Evolutionary conservation across 37 sponge, comb jelly and placozoan genomes (phyloP), one percentile per base, ranked within the genome.

Genomic region (Chondrosia reniformis): DNA sequence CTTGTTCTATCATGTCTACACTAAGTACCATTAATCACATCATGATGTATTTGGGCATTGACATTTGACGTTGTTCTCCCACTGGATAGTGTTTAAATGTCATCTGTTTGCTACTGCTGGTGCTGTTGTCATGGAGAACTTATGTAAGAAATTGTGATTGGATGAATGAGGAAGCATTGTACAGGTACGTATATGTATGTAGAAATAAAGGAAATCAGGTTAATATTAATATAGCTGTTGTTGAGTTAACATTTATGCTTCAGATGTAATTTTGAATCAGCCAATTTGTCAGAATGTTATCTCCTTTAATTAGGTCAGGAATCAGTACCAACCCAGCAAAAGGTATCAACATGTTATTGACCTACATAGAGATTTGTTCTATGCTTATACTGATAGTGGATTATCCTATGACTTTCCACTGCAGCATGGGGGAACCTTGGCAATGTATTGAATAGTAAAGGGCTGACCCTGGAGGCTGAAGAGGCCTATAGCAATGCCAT

Each of bases 361-460:
- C 38, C 7, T 61, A 8, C 27, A 22, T 62, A 62, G 9, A 25
- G 21, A 22, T 12, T 62, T 62, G 8, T 22, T 22, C 9, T 62
- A 62, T 25, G 63, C 27, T 62, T 62, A 25, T 62, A 62, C 27
- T 62, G 63, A 12, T 62, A 45, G 9, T 22, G 45, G 9, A 21
- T n/a, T 25, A 40, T 45, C 34, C 10, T 45, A 10, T 10, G 27
- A 28, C 32, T 74, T 3, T 32, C 33, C 43, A 10, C 8, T 7
- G 5, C 67, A 84, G 85, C 79, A 6, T 84, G 73, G 74, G 80
- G 80, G 33, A 84, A 84, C 56, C 49, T 84, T 41, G 85, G 67
- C 28, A 84, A 84, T 45, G 69, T 81, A 8, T 31, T 80, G 27
- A 84, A 43, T 13, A 59, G 3, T 10, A 78, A 13, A 21, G 79